These are phyloP conservation scores for Apus apus DNA, from an alignment of 2,113 vertebrate species.

Conservation along the genomic window DNA sequence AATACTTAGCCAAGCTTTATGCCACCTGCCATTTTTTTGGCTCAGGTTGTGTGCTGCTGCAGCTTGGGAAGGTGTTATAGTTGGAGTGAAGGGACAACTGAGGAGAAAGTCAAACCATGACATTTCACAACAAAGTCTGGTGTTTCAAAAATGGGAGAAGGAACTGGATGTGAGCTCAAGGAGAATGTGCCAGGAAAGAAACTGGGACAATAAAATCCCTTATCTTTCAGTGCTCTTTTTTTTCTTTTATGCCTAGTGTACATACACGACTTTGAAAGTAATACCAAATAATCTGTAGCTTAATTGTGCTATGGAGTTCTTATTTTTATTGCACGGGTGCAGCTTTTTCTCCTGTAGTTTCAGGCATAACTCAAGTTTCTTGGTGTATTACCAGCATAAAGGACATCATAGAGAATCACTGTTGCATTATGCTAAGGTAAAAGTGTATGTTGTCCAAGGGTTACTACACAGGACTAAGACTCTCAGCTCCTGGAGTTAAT, in stretches of 20 bases:
- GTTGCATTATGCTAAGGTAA: neutral
- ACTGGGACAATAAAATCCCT: neutral
- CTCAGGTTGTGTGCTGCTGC: neutral
- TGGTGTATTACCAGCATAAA: neutral
- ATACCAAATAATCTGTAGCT: neutral
- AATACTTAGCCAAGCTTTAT: neutral
- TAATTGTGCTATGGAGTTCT: neutral
- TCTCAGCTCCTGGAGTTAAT: neutral
- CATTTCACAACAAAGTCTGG: neutral
- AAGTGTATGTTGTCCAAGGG: neutral
- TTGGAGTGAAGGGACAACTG: neutral
- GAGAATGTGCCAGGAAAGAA: neutral
- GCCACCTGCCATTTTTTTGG: neutral
- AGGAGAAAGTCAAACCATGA: neutral
- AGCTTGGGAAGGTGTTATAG: neutral
- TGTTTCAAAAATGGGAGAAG: neutral
- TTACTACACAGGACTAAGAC: neutral
- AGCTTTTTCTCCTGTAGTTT: neutral
- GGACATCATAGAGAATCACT: neutral
- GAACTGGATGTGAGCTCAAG: neutral
- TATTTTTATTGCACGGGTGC: neutral
- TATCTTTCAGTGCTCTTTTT: neutral
- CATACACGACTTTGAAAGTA: accelerated
- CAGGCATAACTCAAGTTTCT: neutral
- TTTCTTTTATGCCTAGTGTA: accelerated